These are phyloP conservation scores for Enteromius unitaeniatus DNA, from an alignment of 2,797 vertebrate species.

Conservation along the genomic window DNA sequence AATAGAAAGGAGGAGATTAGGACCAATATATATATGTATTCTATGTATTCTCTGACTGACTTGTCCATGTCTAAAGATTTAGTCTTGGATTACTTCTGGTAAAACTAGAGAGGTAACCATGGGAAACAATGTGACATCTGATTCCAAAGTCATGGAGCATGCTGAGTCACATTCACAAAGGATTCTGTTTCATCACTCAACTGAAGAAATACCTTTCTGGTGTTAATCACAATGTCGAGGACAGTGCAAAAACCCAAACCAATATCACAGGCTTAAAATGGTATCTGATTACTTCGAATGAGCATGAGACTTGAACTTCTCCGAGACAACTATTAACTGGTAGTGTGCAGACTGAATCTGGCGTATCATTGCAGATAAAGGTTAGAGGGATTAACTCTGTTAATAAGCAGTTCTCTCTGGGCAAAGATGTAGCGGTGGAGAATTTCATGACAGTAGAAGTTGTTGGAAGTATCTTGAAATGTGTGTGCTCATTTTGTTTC, in stretches of 20 bases:
- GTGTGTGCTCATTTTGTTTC: neutral
- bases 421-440: slow-evolving; percentile 13
- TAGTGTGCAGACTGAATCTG: slow-evolving; percentile 29
- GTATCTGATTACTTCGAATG: slow-evolving; percentile 38
- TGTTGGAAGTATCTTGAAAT: neutral
- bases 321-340: slow-evolving; percentile 44
- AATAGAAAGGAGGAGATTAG: neutral
- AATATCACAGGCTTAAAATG: slow-evolving; percentile 47
- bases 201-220: slow-evolving; percentile 29
- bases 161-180: slow-evolving; percentile 42
- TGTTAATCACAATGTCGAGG: slow-evolving; percentile 44
- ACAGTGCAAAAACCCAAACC: slow-evolving; percentile 42
- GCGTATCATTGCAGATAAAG: slow-evolving; percentile 41
- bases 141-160: slow-evolving; percentile 25
- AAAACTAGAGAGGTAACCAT: slow-evolving; percentile 38
- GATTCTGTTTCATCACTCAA: slow-evolving; percentile 33
- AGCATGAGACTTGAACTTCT: slow-evolving; percentile 46
- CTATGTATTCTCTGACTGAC: neutral
- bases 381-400: slow-evolving; percentile 48
- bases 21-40: no score
- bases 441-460: slow-evolving; percentile 1
- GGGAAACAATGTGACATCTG: slow-evolving; percentile 36
- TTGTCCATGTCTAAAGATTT: slow-evolving; percentile 1
- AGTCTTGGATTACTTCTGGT: slow-evolving; percentile 1
- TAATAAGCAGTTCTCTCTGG: slow-evolving; percentile 43